Conservation (phyloP, 2,888 invertebrate genomes). For the Lottia gigantea region DNA sequence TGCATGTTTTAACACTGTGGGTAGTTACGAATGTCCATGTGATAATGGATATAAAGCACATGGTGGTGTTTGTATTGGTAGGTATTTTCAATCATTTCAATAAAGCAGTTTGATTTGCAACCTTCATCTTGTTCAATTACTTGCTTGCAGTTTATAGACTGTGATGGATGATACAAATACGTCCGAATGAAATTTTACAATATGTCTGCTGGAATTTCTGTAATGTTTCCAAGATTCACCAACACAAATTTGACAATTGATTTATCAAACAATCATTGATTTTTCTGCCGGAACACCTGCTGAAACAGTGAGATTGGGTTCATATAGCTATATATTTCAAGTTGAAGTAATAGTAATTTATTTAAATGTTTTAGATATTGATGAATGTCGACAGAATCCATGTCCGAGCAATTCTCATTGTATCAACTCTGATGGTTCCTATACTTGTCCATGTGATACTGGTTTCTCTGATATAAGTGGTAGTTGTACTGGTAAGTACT, state of each 20-base stretch:
- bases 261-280: no score
- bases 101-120: no score
- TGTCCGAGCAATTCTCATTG: slow-evolving; percentile 15
- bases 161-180: no score
- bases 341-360: neutral
- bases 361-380: slow-evolving; percentile 12
- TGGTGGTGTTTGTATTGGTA: slow-evolving; percentile 25
- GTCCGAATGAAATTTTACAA: no score
- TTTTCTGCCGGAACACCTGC: no score
- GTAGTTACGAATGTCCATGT: slow-evolving; percentile 27
- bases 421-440: slow-evolving; percentile 21
- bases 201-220: no score
- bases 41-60: slow-evolving; percentile 24
- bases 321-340: no score
- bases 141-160: no score
- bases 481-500: slow-evolving; percentile 16
- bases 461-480: slow-evolving; percentile 11
- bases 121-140: no score
- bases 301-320: no score
- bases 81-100: neutral
- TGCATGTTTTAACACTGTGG: slow-evolving; percentile 22
- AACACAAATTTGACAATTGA: no score
- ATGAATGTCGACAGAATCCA: slow-evolving; percentile 16
- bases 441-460: slow-evolving; percentile 13
- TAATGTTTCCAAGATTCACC: no score